Conservation (phyloP, 1,140 invertebrate species). For the Battus philenor region DNA sequence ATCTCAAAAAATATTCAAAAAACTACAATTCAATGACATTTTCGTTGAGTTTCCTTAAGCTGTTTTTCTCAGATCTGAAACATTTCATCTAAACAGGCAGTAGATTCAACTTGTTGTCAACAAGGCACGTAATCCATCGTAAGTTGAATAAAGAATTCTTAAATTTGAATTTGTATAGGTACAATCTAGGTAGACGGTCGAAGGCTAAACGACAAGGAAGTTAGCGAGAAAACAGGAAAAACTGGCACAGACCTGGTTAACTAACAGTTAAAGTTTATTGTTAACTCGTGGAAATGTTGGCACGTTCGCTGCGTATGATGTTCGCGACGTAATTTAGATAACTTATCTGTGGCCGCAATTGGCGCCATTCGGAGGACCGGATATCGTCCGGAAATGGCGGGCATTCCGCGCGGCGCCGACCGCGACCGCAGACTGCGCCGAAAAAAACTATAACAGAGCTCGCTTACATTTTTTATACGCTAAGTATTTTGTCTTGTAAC, state of each 20-base stretch:
- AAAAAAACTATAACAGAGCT: constrained; percentile 26
- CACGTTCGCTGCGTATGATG: neutral
- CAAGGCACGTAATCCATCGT: too few relatives aligned
- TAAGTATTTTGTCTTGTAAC: neutral
- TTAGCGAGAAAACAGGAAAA: constrained; percentile 8
- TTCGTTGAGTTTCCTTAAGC: too few relatives aligned
- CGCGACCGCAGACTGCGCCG: constrained; percentile 43
- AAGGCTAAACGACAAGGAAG: constrained; percentile 13
- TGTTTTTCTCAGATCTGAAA: too few relatives aligned
- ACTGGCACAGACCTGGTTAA: neutral
- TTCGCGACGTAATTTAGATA: constrained; percentile 5
- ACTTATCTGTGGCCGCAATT: constrained; percentile 41
- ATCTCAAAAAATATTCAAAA: too few relatives aligned
- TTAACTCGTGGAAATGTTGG: neutral
- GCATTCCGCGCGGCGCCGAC: constrained; percentile 63
- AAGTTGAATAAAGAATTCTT: too few relatives aligned
- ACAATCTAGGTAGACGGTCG: too few relatives aligned
- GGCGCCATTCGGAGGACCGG: constrained; percentile 49
- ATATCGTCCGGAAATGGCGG: constrained; percentile 70
- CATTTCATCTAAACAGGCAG: too few relatives aligned
- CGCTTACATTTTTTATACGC: neutral
- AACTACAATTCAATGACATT: too few relatives aligned
- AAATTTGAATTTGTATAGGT: too few relatives aligned
- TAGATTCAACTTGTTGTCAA: too few relatives aligned
- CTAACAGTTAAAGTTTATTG: constrained; percentile 1